These are phyloP conservation scores for Bettongia penicillata DNA, from an alignment of 2,113 vertebrate genomes.

Conservation along the genomic window DNA sequence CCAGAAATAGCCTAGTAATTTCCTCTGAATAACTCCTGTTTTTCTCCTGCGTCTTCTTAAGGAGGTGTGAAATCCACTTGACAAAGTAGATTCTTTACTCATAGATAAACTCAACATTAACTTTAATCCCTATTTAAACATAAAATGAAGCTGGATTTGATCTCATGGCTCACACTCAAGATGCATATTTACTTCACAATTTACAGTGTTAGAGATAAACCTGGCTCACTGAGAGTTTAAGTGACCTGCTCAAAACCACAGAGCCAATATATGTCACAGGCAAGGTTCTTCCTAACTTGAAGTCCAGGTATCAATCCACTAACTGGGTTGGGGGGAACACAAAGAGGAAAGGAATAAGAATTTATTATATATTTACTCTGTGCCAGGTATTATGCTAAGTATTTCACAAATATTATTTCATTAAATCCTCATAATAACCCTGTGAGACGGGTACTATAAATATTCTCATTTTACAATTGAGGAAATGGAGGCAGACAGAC, in stretches of 20 bases:
- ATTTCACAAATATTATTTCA: neutral
- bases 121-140: neutral
- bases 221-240: no score
- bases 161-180: no score
- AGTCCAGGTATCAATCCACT: neutral
- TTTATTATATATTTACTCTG: neutral
- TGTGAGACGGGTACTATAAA: neutral
- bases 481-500: neutral
- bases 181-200: no score
- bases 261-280: neutral
- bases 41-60: neutral
- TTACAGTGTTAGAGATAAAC: no score
- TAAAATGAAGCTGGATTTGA: neutral
- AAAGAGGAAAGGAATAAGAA: neutral
- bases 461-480: neutral
- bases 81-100: neutral
- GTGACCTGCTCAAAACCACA: neutral
- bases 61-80: neutral
- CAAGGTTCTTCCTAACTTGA: neutral
- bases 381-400: neutral
- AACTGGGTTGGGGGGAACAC: neutral
- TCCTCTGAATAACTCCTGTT: neutral
- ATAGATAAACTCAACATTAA: neutral
- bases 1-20: neutral
- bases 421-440: neutral